phyloP scores from a whole-genome alignment of 2,113 vertebrate species.

The Edolisoma coerulescens region DNA sequence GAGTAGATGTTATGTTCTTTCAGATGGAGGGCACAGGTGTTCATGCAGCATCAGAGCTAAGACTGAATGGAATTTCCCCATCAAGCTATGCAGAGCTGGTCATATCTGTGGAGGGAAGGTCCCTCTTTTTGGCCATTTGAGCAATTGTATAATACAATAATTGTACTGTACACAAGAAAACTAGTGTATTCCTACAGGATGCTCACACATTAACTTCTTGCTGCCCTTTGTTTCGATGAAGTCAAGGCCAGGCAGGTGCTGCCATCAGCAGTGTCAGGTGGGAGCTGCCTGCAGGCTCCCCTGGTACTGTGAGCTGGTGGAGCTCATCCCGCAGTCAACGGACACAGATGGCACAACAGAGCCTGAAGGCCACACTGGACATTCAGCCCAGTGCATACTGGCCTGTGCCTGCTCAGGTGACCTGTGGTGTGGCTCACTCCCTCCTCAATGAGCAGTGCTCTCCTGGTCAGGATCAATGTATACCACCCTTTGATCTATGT shows the following conservation, averaged over 20 bases:
- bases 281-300: neutral
- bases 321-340: neutral
- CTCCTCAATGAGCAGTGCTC: neutral
- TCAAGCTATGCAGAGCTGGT: neutral
- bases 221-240: neutral
- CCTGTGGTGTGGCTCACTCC: neutral
- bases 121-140: neutral
- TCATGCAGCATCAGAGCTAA: fast-evolving
- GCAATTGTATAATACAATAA: neutral
- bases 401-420: neutral
- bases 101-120: neutral
- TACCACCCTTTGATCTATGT: neutral
- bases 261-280: fast-evolving
- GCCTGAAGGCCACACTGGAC: neutral
- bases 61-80: neutral
- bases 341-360: fast-evolving
- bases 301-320: neutral
- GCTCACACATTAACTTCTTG: neutral
- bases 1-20: neutral
- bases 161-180: neutral
- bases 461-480: neutral
- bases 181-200: neutral
- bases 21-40: neutral
- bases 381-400: neutral
- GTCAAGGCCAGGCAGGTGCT: neutral